phyloP scores from a whole-genome alignment of 2,888 invertebrate species.

The Herminia tarsipennalis region DNA sequence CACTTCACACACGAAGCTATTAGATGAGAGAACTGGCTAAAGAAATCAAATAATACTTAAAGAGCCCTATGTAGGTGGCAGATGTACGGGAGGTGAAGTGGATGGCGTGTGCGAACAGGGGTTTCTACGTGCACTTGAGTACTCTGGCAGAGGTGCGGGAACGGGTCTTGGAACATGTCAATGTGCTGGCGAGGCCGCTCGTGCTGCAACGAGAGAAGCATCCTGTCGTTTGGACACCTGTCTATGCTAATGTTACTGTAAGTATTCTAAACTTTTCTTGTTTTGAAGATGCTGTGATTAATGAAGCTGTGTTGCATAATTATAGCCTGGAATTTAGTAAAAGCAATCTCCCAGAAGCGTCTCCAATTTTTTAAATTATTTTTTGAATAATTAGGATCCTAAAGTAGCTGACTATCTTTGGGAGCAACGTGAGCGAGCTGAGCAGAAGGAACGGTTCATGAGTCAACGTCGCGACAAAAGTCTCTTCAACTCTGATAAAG shows the following conservation, averaged over 20 bases:
- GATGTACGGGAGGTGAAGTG: conserved; percentile 97
- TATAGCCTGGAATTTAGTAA: too few relatives aligned
- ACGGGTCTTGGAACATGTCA: conserved; percentile 97
- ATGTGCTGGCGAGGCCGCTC: conserved; percentile 98
- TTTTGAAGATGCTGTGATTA: too few relatives aligned
- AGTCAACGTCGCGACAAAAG: conserved; percentile 87
- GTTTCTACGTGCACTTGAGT: conserved; percentile 98
- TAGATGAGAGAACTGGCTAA: not conserved
- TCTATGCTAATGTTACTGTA: conserved; percentile 96
- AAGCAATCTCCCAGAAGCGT: too few relatives aligned
- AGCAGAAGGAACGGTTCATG: conserved; percentile 91
- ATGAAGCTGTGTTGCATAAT: too few relatives aligned
- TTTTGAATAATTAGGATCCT: conserved; percentile 87
- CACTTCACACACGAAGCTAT: conserved; percentile 31
- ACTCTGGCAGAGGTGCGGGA: conserved; percentile 99
- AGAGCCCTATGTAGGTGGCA: conserved; percentile 83
- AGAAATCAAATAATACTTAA: conserved; percentile 43
- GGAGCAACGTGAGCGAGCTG: conserved; percentile 93
- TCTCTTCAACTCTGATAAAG: conserved; percentile 87
- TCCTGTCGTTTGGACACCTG: conserved; percentile 98
- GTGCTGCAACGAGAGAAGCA: conserved; percentile 94
- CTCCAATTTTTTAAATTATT: not conserved
- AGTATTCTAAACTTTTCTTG: too few relatives aligned
- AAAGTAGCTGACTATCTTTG: conserved; percentile 96
- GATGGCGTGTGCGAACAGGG: conserved; percentile 99